These are phyloP conservation scores for Rattus rattus DNA, from an alignment of 2,113 vertebrate species.

Conservation along the genomic window DNA sequence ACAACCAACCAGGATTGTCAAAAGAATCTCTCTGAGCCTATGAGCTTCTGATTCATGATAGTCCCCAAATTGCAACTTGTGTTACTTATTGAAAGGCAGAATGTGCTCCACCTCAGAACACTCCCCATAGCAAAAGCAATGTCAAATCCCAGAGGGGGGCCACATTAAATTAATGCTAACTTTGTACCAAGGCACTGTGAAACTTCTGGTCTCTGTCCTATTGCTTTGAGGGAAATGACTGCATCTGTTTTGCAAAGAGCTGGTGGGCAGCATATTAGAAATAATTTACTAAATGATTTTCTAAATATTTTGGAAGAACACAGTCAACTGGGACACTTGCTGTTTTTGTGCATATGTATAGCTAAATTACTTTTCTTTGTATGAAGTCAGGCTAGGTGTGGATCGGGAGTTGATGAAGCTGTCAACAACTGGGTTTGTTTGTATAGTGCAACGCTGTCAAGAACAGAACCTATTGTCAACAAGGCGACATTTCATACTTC, in stretches of 20 bases:
- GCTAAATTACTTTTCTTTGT: conserved; percentile 54
- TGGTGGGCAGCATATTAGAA: conserved; percentile 62
- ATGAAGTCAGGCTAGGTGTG: conserved; percentile 18
- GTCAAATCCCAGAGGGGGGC: neutral
- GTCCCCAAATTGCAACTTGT: neutral
- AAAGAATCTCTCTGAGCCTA: neutral
- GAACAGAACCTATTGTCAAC: neutral
- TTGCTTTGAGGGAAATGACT: conserved; percentile 68
- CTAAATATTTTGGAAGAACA: conserved; percentile 64
- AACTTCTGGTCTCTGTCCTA: conserved; percentile 76
- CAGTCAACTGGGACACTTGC: conserved; percentile 1
- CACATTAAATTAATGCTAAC: conserved; percentile 39
- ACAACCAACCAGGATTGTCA: neutral
- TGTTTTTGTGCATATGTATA: neutral
- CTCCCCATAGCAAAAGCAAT: conserved; percentile 24
- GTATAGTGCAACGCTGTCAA: conserved; percentile 17
- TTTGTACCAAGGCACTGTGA: conserved; percentile 69
- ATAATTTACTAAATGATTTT: conserved; percentile 69
- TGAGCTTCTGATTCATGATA: neutral
- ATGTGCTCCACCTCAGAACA: neutral
- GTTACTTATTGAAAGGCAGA: neutral
- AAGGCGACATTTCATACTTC: conserved; percentile 13
- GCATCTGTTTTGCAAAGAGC: conserved; percentile 63
- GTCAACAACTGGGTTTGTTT: neutral
- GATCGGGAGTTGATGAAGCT: conserved; percentile 21